Percentiles rank a stretch among this genome's conserved stretches.
Conservation (phyloP, 2,888 invertebrate genomes). For the Macropis europaea region DNA sequence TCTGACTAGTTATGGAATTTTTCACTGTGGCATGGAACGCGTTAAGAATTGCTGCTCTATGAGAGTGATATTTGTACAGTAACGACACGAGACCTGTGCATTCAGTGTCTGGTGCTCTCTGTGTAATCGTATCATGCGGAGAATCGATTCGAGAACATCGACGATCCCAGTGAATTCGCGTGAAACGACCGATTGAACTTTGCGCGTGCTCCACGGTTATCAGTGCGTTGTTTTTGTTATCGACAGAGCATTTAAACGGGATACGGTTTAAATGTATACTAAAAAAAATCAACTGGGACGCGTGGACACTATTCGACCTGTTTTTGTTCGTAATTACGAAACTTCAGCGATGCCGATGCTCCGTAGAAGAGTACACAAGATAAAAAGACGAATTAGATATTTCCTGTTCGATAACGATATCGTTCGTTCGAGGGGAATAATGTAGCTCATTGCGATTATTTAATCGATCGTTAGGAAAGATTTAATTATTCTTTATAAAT, state of each 20-base stretch:
- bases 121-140: not conserved
- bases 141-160: not conserved
- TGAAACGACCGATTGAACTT: constrained; percentile 43
- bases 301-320: not conserved
- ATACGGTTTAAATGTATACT: constrained; percentile 19
- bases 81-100: no score
- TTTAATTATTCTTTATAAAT: not conserved
- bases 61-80: no score
- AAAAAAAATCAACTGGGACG: constrained; percentile 3
- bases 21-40: no score
- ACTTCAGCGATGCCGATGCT: not conserved
- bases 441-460: not conserved
- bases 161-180: not conserved
- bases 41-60: no score
- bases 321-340: constrained; percentile 10
- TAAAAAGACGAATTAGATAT: constrained; percentile 16
- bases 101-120: no score
- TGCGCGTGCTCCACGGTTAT: no score
- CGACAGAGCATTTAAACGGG: constrained; percentile 26
- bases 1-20: no score
- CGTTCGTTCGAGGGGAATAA: not conserved
- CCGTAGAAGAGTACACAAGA: not conserved
- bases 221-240: constrained; percentile 29
- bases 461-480: not conserved
- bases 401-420: not conserved